A percentile compares a stretch with the other conserved stretches of the same genome.
Conservation (phyloP, 2,888 invertebrate genomes). For the Andrena dorsata region DNA sequence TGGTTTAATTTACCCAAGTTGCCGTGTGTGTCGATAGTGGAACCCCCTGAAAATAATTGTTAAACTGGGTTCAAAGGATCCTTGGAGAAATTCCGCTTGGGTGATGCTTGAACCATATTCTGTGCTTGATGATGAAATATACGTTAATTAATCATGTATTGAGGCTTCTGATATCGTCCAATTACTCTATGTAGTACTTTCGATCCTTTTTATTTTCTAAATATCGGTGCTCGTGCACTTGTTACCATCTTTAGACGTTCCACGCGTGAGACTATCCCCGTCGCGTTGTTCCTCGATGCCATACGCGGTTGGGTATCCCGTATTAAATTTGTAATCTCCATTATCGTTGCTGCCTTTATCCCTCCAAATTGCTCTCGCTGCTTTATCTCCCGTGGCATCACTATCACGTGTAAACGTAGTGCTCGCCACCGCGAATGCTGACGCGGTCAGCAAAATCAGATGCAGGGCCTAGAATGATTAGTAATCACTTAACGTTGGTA, state of each 20-base stretch:
- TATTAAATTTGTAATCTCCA: conserved; percentile 66
- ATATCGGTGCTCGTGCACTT: not conserved
- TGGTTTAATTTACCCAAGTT: not conserved
- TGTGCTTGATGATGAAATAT: too few species aligned
- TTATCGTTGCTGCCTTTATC: conserved; percentile 67
- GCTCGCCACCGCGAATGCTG: conserved; percentile 26
- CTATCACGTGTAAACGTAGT: conserved; percentile 16
- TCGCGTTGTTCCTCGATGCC: conserved; percentile 64
- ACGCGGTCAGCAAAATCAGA: conserved; percentile 21
- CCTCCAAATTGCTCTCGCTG: conserved; percentile 58
- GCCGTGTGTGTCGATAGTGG: not conserved
- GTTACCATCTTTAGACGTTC: conserved; percentile 16
- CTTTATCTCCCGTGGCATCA: conserved; percentile 53
- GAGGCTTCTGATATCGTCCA: too few species aligned
- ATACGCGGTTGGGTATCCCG: conserved; percentile 65
- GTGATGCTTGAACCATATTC: too few species aligned
- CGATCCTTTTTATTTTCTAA: too few species aligned
- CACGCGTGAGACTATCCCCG: conserved; percentile 37
- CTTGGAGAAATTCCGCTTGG: too few species aligned
- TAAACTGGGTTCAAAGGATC: too few species aligned
- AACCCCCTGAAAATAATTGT: not conserved
- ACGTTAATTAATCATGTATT: too few species aligned
- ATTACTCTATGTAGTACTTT: too few species aligned
- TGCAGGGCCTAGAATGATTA: conserved; percentile 9
- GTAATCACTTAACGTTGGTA: not conserved